Evolutionary conservation across 2,888 invertebrate genomes (phyloP), one percentile per base, ranked within the genome.

Genomic region (Macrosiphum euphorbiae): DNA sequence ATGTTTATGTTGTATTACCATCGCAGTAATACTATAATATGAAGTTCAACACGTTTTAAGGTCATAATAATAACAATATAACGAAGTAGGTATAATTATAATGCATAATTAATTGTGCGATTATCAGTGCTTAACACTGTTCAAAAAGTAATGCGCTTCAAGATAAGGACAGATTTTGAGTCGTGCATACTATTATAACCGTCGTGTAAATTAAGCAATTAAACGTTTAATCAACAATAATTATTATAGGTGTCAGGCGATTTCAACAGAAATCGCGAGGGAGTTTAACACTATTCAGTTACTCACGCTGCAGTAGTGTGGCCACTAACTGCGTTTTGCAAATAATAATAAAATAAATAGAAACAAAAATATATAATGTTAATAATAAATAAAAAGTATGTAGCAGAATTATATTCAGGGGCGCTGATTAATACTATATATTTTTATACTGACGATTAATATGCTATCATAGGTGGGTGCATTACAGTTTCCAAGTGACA

Each of bases 91-190:
- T 91, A 47, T 47, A 47, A 44, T 28, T 78, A 86, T n/a, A 24
- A 58, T 26, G 35, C 26, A 50, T 92, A 61, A 61, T 92, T 87
- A 92, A 92, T 86, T 61, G 13, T 7, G 24, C 52, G 47, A 61
- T 26, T 87, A 85, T 85, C 86, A 86, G 44, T 44, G n/a, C 44
- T 58, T 55, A 58, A 58, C 24, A 26, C 13, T 3, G n/a, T 35
- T 5, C 10, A 92, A 87, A 61, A n/a, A 35, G 50, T 92, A 61
- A 86, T 50, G 35, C 16, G 35, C 13, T 61, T 13, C 55, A 55
- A 55, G 55, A 55, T 55, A 7, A n/a, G 26, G 50, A 61, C 47
- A 86, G 26, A 61, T 87, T 91, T 91, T 24, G 13, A 47, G 47
- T 24, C n/a, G 0, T 1, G 16, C 67, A n/a, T 47, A 58, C 28